A percentile compares a stretch with the other conserved stretches of the same genome.
These are phyloP conservation scores for Drymodes brunneopygia DNA, from an alignment of 2,113 vertebrate genomes.

Conservation along the genomic window DNA sequence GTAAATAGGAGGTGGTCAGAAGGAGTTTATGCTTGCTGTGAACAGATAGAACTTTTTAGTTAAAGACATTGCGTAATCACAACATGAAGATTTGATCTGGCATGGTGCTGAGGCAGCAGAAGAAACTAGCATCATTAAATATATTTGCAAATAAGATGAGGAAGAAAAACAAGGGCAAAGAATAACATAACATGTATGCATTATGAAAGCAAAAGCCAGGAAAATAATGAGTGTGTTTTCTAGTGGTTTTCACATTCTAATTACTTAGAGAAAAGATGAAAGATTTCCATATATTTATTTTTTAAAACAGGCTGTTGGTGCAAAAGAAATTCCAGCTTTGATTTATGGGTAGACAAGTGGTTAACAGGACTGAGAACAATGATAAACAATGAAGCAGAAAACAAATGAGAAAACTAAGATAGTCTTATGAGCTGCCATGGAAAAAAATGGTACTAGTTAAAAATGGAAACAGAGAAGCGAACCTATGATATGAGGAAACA, in stretches of 20 bases:
- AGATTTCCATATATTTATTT: not conserved
- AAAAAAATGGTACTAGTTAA: not conserved
- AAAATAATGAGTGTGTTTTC: not conserved
- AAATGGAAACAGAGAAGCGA: conserved; percentile 1
- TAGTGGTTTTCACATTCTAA: not conserved
- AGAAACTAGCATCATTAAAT: not conserved
- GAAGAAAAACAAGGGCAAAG: not conserved
- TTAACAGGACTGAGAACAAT: not conserved
- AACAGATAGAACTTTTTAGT: conserved; percentile 1
- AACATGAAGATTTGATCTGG: not conserved
- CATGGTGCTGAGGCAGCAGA: not conserved
- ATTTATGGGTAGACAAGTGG: not conserved
- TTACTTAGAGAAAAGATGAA: not conserved
- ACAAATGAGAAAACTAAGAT: not conserved
- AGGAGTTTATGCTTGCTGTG: not conserved
- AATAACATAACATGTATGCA: not conserved
- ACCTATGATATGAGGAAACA: not conserved
- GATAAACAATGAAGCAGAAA: not conserved
- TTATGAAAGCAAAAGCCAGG: not conserved
- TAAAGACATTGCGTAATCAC: not conserved
- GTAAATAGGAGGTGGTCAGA: not conserved
- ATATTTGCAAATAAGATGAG: not conserved
- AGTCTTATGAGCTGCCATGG: not conserved
- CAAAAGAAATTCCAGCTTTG: not conserved
- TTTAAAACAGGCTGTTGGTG: not conserved